Evolutionary conservation across 2,888 invertebrate species (phyloP), one percentile per base, ranked within the genome.

Genomic region (Sminthurinus aureus): DNA sequence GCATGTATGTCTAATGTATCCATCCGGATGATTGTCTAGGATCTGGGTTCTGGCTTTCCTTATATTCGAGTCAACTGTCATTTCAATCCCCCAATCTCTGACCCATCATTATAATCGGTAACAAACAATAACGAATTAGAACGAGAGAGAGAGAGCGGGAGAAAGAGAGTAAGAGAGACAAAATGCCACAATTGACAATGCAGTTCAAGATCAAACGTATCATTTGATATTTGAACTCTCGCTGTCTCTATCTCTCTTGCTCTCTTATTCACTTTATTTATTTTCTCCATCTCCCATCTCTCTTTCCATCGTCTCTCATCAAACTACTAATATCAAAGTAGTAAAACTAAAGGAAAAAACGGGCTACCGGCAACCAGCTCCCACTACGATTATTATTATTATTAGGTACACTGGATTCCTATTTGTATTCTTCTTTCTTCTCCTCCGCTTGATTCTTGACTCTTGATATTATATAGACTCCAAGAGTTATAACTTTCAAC

Each of bases 161-260:
- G 6, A 6, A 38, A 38, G 38, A 38, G 38, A 38, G 38, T 38
- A 38, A 38, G 38, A 38, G 38, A 38, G 38, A 38, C 3, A n/a
- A n/a, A n/a, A n/a, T n/a, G n/a, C n/a, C n/a, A n/a, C n/a, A n/a
- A n/a, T n/a, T n/a, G n/a, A n/a, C n/a, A n/a, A n/a, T 6, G 6
- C 38, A 38, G 58, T 58, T 18, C 58, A 71, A 71, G 71, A 71
- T 71, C 24, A 71, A 71, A 71, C 26, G 13, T 71, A 58, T 3
- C 15, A 58, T 71, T 26, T 69, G n/a, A n/a, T 69, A 69, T 13
- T 71, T 71, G 71, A 71, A 71, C 71, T 71, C 71, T 20, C 67
- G 22, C 66, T 66, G 15, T 18, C 6, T 22, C 22, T 11, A 12
- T 67, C 26, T 20, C 67, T 69, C 67, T 69, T 22, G 0, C 18